Conservation (phyloP, 2,797 vertebrate genomes). For the Syncerus caffer region DNA sequence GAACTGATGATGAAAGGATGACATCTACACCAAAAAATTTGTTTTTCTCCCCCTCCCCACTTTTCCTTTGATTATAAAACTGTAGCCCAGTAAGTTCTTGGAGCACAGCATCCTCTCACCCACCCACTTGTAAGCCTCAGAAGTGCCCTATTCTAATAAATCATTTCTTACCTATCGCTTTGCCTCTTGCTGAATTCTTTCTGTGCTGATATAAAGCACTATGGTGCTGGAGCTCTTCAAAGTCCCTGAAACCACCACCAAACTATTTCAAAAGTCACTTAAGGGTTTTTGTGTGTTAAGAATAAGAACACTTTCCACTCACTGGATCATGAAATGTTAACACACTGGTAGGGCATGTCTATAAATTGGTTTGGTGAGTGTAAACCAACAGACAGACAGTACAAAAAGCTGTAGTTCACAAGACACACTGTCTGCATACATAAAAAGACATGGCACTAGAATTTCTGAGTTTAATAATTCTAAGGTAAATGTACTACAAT, state of each 20-base stretch:
- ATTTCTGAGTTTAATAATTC: not conserved
- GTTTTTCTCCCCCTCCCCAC: not conserved
- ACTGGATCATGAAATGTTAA: constrained; percentile 36
- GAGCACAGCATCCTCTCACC: not conserved
- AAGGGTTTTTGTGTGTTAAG: constrained; percentile 40
- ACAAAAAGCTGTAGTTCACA: constrained; percentile 38
- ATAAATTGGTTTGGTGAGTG: not conserved
- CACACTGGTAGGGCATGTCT: constrained; percentile 35
- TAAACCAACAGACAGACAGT: not conserved
- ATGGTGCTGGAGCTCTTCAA: not conserved
- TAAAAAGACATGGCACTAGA: not conserved
- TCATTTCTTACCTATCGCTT: not conserved
- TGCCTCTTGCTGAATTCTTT: not conserved
- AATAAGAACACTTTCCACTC: constrained; percentile 33
- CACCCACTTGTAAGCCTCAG: not conserved
- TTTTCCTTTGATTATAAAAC: not conserved
- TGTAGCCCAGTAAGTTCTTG: not conserved
- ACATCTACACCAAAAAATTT: not conserved
- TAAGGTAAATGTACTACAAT: not conserved
- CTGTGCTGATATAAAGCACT: not conserved
- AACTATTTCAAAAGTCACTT: not conserved
- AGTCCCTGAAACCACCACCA: not conserved
- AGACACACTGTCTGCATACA: not conserved
- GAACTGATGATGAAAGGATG: not conserved
- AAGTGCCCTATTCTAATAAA: not conserved